Percentiles rank a stretch among this genome's conserved stretches.
Evolutionary conservation across 1,140 invertebrate genomes (phyloP).

Genomic region (Glomeris maerens): DNA sequence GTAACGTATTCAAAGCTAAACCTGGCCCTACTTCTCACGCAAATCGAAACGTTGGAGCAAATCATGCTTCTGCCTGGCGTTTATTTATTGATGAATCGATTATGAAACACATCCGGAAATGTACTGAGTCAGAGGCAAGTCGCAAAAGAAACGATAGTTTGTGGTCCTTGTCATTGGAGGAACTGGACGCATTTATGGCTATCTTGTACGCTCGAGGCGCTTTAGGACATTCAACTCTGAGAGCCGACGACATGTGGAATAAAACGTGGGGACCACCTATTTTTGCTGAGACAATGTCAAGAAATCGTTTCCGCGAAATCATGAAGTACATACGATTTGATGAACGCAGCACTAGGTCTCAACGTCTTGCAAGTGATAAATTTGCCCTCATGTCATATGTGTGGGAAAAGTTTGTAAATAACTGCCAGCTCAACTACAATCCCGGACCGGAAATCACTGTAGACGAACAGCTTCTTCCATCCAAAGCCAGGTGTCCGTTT

Average conservation of each 20-base stretch:
- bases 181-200: neutral
- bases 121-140: neutral
- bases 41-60: neutral
- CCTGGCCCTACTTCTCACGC: neutral
- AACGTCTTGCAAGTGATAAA: neutral
- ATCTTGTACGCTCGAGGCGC: neutral
- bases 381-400: neutral
- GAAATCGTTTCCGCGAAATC: neutral
- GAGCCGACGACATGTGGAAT: neutral
- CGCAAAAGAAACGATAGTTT: neutral
- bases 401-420: neutral
- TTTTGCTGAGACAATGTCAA: neutral
- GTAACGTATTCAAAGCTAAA: neutral
- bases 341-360: neutral
- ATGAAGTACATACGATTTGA: conserved; percentile 1
- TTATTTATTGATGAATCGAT: neutral
- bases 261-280: neutral
- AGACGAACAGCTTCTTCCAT: neutral
- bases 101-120: neutral
- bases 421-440: neutral
- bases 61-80: neutral
- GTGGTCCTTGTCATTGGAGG: neutral
- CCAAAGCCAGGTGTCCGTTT: neutral
- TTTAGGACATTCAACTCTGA: neutral
- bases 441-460: neutral